Percentiles rank a stretch among this genome's conserved stretches.
Conservation (phyloP, 2,797 vertebrate species). For the Sebastes cheni region DNA sequence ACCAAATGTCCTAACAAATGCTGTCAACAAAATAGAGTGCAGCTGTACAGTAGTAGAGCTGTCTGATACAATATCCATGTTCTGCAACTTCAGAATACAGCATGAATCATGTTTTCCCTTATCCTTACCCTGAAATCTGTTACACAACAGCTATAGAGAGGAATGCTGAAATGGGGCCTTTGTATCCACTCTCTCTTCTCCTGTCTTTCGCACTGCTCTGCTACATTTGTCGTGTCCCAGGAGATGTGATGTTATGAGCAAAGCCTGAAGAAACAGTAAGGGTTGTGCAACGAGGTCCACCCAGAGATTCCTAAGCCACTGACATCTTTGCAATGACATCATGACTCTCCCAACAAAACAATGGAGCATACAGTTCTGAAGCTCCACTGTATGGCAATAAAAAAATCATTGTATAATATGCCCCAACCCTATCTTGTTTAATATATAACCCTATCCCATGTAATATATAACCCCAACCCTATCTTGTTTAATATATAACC, state of each 20-base stretch:
- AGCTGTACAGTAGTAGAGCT: not conserved
- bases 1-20: not conserved
- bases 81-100: conserved; percentile 6
- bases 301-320: conserved; percentile 53
- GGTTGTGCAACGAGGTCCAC: conserved; percentile 58
- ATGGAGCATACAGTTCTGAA: conserved; percentile 1
- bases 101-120: conserved; percentile 42
- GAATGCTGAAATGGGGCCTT: conserved; percentile 35
- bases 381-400: conserved; percentile 1
- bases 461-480: too few species aligned
- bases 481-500: too few species aligned
- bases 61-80: conserved; percentile 9
- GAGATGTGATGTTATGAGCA: conserved; percentile 61
- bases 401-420: not conserved
- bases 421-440: too few species aligned
- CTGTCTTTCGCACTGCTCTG: conserved; percentile 56
- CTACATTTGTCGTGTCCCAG: conserved; percentile 65
- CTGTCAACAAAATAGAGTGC: not conserved
- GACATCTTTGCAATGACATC: conserved; percentile 67
- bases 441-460: too few species aligned
- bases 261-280: conserved; percentile 40
- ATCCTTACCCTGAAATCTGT: conserved; percentile 37
- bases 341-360: conserved; percentile 39
- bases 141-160: conserved; percentile 45
- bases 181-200: conserved; percentile 44